Conservation (phyloP, 2,113 vertebrate species). For the Colinus virginianus region DNA sequence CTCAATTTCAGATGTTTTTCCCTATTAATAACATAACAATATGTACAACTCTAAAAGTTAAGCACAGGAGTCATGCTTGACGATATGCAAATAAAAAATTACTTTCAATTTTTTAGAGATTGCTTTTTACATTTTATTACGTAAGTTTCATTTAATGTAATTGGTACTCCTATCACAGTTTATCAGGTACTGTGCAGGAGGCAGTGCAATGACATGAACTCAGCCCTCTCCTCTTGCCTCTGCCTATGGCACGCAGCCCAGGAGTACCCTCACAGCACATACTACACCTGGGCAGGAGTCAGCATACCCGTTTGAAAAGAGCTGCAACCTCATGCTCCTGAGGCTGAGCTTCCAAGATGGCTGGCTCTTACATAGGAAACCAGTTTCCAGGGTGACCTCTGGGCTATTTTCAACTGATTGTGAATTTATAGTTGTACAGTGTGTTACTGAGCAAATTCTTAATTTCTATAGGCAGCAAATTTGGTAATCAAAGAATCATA, state of each 20-base stretch:
- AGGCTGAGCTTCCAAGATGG: background rate
- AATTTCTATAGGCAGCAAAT: background rate
- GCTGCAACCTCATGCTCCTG: accelerated
- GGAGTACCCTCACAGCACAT: accelerated
- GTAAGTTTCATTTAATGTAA: background rate
- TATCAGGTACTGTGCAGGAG: background rate
- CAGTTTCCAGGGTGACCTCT: background rate
- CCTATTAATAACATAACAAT: background rate
- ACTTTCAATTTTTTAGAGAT: background rate
- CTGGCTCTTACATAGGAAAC: background rate
- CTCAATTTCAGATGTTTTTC: background rate
- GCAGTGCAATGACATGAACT: background rate
- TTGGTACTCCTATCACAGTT: background rate
- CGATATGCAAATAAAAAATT: accelerated
- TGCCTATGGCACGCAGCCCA: too few relatives aligned
- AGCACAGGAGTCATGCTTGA: background rate
- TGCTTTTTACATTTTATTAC: background rate
- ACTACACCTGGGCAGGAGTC: accelerated
- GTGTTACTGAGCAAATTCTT: background rate
- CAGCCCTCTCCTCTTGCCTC: too few relatives aligned
- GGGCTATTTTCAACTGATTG: background rate
- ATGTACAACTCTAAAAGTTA: background rate
- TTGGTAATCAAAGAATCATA: background rate
- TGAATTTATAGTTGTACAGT: background rate
- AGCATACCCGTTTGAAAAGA: background rate